Percentiles rank a stretch among this genome's conserved stretches.
phyloP scores from a whole-genome alignment of 2,888 invertebrate species.

The Glomeris marginata region DNA sequence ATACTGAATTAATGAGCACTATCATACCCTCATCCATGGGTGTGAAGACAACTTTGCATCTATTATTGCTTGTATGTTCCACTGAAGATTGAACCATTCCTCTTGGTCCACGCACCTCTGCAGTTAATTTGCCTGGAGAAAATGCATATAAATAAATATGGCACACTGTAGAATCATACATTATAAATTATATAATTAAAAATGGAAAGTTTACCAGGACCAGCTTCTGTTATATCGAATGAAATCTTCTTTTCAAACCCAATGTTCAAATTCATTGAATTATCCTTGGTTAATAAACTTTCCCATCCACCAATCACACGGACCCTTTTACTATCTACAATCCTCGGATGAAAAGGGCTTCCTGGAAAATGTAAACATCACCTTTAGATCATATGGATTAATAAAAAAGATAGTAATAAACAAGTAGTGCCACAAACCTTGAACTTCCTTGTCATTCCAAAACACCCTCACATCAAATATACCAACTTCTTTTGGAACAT shows the following conservation, averaged over 20 bases:
- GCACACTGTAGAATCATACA: not conserved
- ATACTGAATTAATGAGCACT: not conserved
- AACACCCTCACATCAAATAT: slow-evolving; percentile 75
- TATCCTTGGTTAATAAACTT: slow-evolving; percentile 51
- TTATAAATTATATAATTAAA: not conserved
- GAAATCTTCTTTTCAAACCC: slow-evolving; percentile 43
- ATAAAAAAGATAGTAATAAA: not conserved
- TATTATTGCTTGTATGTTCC: slow-evolving; percentile 26
- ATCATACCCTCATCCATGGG: slow-evolving; percentile 22
- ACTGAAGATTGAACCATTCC: slow-evolving; percentile 38
- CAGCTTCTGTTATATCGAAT: slow-evolving; percentile 76
- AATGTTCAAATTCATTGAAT: slow-evolving; percentile 33
- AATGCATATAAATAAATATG: not conserved
- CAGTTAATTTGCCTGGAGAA: slow-evolving; percentile 38
- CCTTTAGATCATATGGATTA: slow-evolving; percentile 1
- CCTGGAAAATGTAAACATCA: slow-evolving; percentile 37
- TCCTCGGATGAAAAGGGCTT: slow-evolving; percentile 67
- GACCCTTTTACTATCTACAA: slow-evolving; percentile 56
- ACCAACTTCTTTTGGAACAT: slow-evolving; percentile 81
- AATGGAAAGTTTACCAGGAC: slow-evolving; percentile 49
- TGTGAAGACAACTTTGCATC: slow-evolving; percentile 42
- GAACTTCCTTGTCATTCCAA: slow-evolving; percentile 38
- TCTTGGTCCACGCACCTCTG: slow-evolving; percentile 36
- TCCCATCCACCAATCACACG: slow-evolving; percentile 76
- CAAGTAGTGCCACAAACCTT: slow-evolving; percentile 28